Base-by-base conservation (phyloP, 2,797 vertebrate species). In the Myripristis jacobus region DNA sequence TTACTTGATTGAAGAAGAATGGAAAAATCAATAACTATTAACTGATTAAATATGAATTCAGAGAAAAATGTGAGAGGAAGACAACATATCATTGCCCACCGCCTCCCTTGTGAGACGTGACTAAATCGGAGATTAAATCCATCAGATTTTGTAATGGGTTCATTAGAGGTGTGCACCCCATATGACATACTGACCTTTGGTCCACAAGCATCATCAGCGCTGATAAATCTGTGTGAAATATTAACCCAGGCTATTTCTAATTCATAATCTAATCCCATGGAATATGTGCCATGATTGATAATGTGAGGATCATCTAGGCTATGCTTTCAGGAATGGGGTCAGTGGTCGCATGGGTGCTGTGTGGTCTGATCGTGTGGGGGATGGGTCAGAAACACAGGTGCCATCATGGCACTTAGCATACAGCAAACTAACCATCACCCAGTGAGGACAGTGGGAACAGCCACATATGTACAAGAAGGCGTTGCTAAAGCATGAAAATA, bases 251-350 rank as follows among this genome's bases (percentile, higher is more conserved):
- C 7, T 36, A 59, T 36, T 27, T 31, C 12, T 62, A 12, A 7
- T 38, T 22, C 54, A 36, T 12, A 36, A 41, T 24, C 29, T 54
- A 55, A 36, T 62, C 69, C 59, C 55, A n/a, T 67, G 50, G 22
- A 9, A n/a, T 36, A 25, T 67, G 13, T 63, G 16, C 9, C 10
- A 24, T 58, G 25, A 61, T 64, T 24, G 57, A 19, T 41, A 46
- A 55, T 48, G 25, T 24, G 50, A 21, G 41, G 36, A 16, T 60
- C 43, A 53, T 75, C 68, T 54, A 34, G 34, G 19, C 50, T n/a
- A 27, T 56, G 56, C 56, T 69, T 54, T 75, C 74, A 82, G 71
- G 57, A 77, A 61, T 19, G 25, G 25, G 54, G 53, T 53, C 48
- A 43, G 9, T 22, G 54, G n/a, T 31, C 38, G 54, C 25, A 55